These are phyloP conservation scores for Lapara coniferarum DNA, from an alignment of 2,888 invertebrate genomes.

Conservation along the genomic window DNA sequence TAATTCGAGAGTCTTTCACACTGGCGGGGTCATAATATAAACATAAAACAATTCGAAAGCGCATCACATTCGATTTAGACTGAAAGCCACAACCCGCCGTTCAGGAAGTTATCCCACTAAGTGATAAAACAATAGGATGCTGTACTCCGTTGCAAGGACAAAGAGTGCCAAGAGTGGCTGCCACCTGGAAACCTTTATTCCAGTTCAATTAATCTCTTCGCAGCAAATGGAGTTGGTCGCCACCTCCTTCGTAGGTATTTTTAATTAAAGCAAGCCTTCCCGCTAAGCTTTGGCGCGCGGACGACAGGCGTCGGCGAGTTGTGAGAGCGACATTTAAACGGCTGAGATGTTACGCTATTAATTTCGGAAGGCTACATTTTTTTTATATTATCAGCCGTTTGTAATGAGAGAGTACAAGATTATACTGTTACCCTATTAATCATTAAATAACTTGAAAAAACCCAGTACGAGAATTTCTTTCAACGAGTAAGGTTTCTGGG, in stretches of 20 bases:
- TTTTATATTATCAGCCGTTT: too few relatives aligned
- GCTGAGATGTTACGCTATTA: too few relatives aligned
- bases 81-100: background rate
- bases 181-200: constrained; percentile 54
- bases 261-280: constrained; percentile 63
- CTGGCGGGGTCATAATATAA: too few relatives aligned
- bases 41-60: background rate
- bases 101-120: constrained; percentile 1
- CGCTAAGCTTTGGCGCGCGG: constrained; percentile 39
- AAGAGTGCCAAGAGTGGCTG: constrained; percentile 37
- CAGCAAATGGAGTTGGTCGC: constrained; percentile 60
- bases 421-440: too few relatives aligned
- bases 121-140: constrained; percentile 20
- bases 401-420: too few relatives aligned
- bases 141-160: background rate
- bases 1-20: too few relatives aligned
- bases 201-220: constrained; percentile 61
- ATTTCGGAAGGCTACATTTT: too few relatives aligned
- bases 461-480: too few relatives aligned
- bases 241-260: constrained; percentile 65
- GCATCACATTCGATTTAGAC: background rate
- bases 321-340: background rate
- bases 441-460: too few relatives aligned
- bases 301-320: constrained; percentile 31
- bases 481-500: too few relatives aligned